Base-by-base conservation (phyloP, 2,797 vertebrate species). In the Apodemus agrarius region DNA sequence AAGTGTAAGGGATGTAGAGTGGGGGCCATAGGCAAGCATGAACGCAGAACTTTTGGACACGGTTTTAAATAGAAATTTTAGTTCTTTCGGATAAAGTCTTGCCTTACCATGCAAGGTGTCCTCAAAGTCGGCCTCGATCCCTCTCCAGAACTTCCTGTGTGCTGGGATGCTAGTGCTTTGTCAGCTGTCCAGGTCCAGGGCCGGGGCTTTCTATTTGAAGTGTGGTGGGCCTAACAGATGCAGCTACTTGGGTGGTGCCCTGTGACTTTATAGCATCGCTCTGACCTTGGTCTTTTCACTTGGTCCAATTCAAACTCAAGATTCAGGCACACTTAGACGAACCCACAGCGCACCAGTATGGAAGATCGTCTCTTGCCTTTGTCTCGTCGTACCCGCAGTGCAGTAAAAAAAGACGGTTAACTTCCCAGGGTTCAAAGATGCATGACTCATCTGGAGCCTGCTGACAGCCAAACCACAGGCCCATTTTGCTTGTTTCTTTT, bases 401-500 rank as follows among this genome's bases (percentile, higher is more conserved):
- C 76, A 57, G 26, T 78, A 4, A 46, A 57, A 57, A 88, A 65
- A 72, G 37, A 72, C 24, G 26, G 29, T 90, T 95, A 69, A 22
- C 26, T 88, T 95, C 78, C 69, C 37, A 46, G 86, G 43, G 14
- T 76, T 76, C 43, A 93, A 37, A 49, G 37, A 78, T 74, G 57
- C 43, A 4, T 72, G 91, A 59, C 86, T 96, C 63, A 69, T 29
- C 69, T 5, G 1, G 5, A 93, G 80, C 17, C n/a, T 76, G 12
- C 34, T 74, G 4, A 76, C 72, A 81, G 90, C 90, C 91, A 76
- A 93, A 94, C 69, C 75, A 37, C 57, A 84, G 31, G 29, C 17
- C 78, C 21, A 13, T 89, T 89, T 94, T 75, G 43, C 40, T 94
- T 96, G 34, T 94, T 95, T 87, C 91, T 87, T 76, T 72, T 11